phyloP scores from a whole-genome alignment of 53 echinoderm and acorn worm genomes.

The Crossaster papposus region DNA sequence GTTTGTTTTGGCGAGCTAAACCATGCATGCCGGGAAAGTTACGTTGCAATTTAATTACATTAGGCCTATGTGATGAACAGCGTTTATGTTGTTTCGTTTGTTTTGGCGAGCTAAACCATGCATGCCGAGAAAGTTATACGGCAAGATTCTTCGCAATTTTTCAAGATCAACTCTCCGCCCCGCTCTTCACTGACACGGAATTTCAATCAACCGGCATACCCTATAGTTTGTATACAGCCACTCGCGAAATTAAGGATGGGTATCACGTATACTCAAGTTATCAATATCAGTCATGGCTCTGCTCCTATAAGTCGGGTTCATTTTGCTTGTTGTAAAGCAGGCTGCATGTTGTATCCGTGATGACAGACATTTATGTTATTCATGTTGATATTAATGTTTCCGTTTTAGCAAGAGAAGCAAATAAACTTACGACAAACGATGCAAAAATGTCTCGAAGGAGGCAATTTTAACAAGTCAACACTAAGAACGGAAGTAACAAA shows the following conservation, averaged over 20 bases:
- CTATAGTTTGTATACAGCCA: neutral
- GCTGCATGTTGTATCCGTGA: neutral
- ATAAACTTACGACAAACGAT: too few species aligned
- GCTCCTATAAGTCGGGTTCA: neutral
- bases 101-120: slow-evolving; percentile 3
- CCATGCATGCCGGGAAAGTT: neutral
- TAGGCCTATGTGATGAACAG: neutral
- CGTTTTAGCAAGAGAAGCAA: neutral
- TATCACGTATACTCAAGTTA: neutral
- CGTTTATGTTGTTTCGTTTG: neutral
- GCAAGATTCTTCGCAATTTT: neutral
- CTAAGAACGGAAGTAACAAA: too few species aligned
- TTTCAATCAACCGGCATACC: neutral
- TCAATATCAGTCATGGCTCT: neutral
- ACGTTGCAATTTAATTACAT: neutral
- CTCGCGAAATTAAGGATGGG: neutral
- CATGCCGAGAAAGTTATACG: neutral
- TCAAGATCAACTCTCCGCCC: neutral
- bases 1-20: slow-evolving; percentile 11
- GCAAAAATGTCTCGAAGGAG: too few species aligned
- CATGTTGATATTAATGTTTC: neutral
- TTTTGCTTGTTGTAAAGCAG: neutral
- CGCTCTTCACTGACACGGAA: neutral
- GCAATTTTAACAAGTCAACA: too few species aligned
- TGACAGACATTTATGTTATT: neutral